phyloP scores from a whole-genome alignment of 2,113 vertebrate genomes.

The Caranx ignobilis region DNA sequence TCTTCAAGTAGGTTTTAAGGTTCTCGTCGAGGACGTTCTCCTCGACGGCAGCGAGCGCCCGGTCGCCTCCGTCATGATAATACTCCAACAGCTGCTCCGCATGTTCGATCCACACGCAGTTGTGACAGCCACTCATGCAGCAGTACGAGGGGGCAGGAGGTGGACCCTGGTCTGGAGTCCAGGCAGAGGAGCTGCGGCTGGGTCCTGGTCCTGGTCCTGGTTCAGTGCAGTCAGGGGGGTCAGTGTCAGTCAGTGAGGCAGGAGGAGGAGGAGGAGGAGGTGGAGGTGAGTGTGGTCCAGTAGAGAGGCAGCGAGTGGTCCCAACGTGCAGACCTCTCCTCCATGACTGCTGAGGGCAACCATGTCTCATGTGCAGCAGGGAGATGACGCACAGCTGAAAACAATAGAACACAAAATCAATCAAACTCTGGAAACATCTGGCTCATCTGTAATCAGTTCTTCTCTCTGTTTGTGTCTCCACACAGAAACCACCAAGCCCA shows the following conservation, averaged over 20 bases:
- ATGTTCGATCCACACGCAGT: slow-evolving; percentile 93
- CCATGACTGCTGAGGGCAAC: not conserved
- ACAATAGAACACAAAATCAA: not conserved
- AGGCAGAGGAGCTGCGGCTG: not conserved
- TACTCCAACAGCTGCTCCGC: slow-evolving; percentile 86
- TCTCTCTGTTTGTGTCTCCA: not conserved
- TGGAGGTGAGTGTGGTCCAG: not conserved
- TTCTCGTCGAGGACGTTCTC: slow-evolving; percentile 89
- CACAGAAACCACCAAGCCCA: too few species aligned
- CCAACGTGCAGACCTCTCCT: slow-evolving; percentile 1
- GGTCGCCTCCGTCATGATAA: slow-evolving; percentile 85
- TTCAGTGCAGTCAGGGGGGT: accelerated
- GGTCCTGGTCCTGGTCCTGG: accelerated
- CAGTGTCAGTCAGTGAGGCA: accelerated
- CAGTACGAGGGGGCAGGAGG: slow-evolving; percentile 87
- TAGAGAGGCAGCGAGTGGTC: not conserved
- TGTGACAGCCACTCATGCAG: slow-evolving; percentile 95
- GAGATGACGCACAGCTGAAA: slow-evolving; percentile 61
- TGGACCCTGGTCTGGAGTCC: slow-evolving; percentile 50
- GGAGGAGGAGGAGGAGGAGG: not conserved
- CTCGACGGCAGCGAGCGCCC: slow-evolving; percentile 87
- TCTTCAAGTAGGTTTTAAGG: slow-evolving; percentile 90
- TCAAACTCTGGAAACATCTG: not conserved
- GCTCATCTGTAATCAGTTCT: not conserved
- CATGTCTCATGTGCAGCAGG: not conserved